Evolutionary conservation across 2,113 vertebrate genomes (phyloP).

Genomic region (Spilogale gracilis): DNA sequence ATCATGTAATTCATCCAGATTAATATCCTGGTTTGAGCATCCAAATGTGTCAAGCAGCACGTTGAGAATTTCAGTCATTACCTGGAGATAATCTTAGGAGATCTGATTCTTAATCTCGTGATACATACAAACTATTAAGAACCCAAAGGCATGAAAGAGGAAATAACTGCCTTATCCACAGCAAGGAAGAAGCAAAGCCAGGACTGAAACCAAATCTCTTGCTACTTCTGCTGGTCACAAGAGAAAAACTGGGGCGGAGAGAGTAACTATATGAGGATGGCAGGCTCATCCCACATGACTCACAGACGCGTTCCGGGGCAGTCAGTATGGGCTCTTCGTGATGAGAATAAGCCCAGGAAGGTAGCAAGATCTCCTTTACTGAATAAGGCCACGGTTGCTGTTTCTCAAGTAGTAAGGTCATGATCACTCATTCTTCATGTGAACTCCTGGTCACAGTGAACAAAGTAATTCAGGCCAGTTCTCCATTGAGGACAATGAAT

Average conservation of each 20-base stretch:
- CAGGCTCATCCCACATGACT: not conserved
- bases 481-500: conserved; percentile 13
- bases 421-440: not conserved
- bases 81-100: not conserved
- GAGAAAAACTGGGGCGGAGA: not conserved
- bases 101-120: not conserved
- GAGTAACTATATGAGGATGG: fast-evolving
- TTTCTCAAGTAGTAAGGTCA: not conserved
- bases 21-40: not conserved
- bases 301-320: not conserved
- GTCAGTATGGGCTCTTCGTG: not conserved
- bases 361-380: not conserved
- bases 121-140: not conserved
- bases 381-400: not conserved
- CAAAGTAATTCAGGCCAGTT: not conserved
- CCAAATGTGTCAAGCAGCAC: not conserved
- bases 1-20: not conserved
- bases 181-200: not conserved
- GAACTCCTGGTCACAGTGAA: not conserved
- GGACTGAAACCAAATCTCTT: not conserved
- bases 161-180: not conserved
- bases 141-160: not conserved
- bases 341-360: not conserved
- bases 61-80: not conserved
- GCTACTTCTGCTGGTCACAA: not conserved